These are phyloP conservation scores for Linnaemya tessellans DNA, from an alignment of 2,888 invertebrate species.

Conservation along the genomic window DNA sequence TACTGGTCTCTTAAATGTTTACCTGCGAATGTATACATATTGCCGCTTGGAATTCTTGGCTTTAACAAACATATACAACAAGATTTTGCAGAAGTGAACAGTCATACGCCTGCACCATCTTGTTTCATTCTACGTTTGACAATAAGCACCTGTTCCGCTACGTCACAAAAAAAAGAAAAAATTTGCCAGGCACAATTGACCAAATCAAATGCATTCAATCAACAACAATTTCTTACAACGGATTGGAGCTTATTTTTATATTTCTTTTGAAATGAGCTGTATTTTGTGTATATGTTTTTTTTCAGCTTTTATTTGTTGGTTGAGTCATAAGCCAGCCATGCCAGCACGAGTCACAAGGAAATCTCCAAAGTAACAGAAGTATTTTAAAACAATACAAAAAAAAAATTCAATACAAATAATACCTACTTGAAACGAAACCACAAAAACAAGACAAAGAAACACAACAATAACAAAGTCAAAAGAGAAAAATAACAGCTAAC, in stretches of 20 bases:
- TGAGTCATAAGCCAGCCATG: constrained; percentile 66
- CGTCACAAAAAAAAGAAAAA: constrained; percentile 47
- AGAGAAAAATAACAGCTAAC: constrained; percentile 31
- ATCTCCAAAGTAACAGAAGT: constrained; percentile 70
- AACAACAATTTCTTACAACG: constrained; percentile 21
- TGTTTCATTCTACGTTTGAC: constrained; percentile 42
- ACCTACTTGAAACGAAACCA: constrained; percentile 51
- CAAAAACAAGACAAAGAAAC: constrained; percentile 60
- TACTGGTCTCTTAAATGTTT: no score
- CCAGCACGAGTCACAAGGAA: constrained; percentile 71
- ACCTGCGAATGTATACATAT: no score
- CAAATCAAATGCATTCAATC: constrained; percentile 34
- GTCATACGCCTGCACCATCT: constrained; percentile 5
- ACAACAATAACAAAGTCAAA: constrained; percentile 52
- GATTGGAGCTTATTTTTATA: constrained; percentile 27
- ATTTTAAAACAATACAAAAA: constrained; percentile 53
- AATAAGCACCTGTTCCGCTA: constrained; percentile 68
- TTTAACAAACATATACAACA: constrained; percentile 41
- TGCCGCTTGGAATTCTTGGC: no score
- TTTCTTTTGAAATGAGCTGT: constrained; percentile 42
- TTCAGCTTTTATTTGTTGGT: constrained; percentile 43
- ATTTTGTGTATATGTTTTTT: constrained; percentile 24
- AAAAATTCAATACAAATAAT: no score
- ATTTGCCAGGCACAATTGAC: constrained; percentile 47
- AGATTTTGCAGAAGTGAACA: constrained; percentile 20